These are phyloP conservation scores for Sterrhoptilus dennistouni DNA, from an alignment of 2,113 vertebrate genomes.

Conservation along the genomic window DNA sequence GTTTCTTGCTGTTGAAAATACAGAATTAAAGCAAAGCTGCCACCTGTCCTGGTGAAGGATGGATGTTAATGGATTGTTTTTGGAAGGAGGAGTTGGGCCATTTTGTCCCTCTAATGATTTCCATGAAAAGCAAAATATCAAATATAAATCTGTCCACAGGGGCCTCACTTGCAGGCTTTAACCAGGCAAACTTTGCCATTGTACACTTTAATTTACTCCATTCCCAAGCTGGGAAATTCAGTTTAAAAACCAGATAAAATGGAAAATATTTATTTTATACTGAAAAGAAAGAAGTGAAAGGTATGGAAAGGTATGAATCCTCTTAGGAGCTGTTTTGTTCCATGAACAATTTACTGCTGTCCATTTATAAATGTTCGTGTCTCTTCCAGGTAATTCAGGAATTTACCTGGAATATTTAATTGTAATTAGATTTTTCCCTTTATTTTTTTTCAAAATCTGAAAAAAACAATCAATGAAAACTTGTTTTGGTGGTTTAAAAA, in stretches of 20 bases:
- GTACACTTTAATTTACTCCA: neutral
- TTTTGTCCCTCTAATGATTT: neutral
- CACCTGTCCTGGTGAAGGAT: neutral
- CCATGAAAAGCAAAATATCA: neutral
- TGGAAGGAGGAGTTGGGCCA: neutral
- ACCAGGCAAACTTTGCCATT: neutral
- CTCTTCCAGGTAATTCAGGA: neutral
- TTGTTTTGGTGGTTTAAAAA: neutral
- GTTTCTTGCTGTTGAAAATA: conserved; percentile 27
- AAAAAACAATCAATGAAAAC: neutral
- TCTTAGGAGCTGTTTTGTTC: neutral
- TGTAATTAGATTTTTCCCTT: neutral
- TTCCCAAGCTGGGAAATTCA: neutral
- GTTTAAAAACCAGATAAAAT: neutral
- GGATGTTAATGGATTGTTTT: conserved; percentile 1
- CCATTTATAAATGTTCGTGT: neutral
- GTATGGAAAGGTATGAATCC: neutral
- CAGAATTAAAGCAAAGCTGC: neutral
- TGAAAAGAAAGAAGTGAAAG: neutral
- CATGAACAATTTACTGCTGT: neutral
- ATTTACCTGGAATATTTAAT: neutral
- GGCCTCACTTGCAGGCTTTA: neutral
- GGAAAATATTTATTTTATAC: neutral
- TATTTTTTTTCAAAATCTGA: neutral
- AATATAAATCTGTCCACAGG: neutral